These are phyloP conservation scores for Rallus limicola DNA, from an alignment of 2,113 vertebrate species.

Conservation along the genomic window DNA sequence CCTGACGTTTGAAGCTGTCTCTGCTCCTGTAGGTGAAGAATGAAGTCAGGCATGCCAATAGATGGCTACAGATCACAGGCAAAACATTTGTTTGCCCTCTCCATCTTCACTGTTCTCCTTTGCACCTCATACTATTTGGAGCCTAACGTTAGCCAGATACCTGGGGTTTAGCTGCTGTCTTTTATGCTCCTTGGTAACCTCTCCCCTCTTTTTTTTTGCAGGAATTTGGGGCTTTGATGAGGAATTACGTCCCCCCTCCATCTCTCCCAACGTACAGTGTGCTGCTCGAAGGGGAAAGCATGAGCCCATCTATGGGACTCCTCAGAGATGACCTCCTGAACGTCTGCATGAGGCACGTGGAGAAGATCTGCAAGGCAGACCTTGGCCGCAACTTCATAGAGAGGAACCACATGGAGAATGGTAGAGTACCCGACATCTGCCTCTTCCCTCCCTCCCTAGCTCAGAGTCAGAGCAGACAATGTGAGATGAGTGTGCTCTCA, in stretches of 20 bases:
- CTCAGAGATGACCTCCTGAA: conserved; percentile 79
- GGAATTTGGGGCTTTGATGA: conserved; percentile 81
- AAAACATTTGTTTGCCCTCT: not conserved
- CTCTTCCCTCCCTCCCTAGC: not conserved
- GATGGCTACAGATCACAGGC: not conserved
- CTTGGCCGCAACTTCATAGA: conserved; percentile 80
- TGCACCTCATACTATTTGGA: not conserved
- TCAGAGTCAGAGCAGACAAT: not conserved
- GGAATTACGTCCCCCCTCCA: conserved; percentile 77
- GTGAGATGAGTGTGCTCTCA: not conserved
- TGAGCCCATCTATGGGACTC: conserved; percentile 78
- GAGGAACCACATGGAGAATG: conserved; percentile 80
- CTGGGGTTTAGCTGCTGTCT: not conserved
- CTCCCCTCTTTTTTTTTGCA: not conserved
- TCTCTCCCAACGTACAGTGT: conserved; percentile 80
- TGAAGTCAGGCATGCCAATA: not conserved
- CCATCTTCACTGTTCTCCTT: not conserved
- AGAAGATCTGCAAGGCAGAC: conserved; percentile 82
- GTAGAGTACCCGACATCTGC: conserved; percentile 16
- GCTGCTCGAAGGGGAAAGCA: conserved; percentile 79
- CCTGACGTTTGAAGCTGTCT: not conserved
- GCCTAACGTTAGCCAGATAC: not conserved
- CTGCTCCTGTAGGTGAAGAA: not conserved
- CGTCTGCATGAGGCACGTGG: conserved; percentile 80
- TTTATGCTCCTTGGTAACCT: not conserved